Evolutionary conservation across 35 echinoderm and acorn worm genomes (phyloP).

Genomic region (Hemicentrotus pulcherrimus): DNA sequence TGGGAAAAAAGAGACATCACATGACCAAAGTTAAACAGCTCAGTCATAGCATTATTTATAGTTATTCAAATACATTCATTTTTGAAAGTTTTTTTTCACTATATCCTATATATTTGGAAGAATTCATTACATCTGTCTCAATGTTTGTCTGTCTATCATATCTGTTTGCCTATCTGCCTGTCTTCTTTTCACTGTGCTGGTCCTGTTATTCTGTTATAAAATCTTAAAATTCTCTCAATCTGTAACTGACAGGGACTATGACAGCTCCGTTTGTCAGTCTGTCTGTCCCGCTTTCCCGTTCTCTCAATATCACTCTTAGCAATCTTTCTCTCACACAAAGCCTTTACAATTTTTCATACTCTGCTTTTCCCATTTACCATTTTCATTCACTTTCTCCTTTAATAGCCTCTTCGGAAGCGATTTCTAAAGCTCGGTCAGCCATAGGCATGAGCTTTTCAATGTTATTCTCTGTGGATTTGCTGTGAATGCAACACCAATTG

Average conservation of each 20-base stretch:
- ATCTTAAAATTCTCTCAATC: no score
- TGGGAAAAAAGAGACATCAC: no score
- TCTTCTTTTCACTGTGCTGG: background rate
- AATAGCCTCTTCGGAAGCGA: background rate
- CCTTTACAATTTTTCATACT: background rate
- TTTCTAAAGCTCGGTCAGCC: background rate
- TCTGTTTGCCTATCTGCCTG: background rate
- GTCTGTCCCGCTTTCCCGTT: background rate
- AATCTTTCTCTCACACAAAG: background rate
- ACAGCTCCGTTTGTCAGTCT: background rate
- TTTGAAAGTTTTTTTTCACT: background rate
- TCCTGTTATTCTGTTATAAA: background rate
- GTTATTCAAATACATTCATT: background rate
- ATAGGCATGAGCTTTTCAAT: background rate
- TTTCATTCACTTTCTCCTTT: background rate
- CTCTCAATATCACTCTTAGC: background rate
- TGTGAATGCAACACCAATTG: background rate
- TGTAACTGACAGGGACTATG: no score
- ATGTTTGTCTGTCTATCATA: background rate
- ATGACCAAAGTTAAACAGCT: no score
- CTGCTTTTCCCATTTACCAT: background rate
- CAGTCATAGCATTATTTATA: no score
- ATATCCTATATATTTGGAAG: no score
- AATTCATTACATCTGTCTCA: no score
- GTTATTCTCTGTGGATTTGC: background rate